Evolutionary conservation across 2,113 vertebrate species (phyloP), one percentile per base, ranked within the genome.

Genomic region (Bostrychus sinensis): DNA sequence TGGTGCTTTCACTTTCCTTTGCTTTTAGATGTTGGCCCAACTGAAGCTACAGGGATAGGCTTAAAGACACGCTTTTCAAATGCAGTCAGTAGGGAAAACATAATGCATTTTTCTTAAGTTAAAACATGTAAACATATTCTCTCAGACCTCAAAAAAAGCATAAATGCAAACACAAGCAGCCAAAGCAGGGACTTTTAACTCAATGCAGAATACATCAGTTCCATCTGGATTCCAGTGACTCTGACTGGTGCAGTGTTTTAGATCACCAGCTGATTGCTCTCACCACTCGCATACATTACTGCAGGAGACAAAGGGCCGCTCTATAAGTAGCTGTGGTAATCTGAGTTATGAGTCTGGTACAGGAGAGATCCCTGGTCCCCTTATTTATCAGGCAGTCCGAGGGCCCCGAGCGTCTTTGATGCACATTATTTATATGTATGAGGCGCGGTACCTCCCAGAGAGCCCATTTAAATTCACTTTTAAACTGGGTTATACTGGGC

Each of bases 401-500:
- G 32, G 30, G 45, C 16, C 46, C 48, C 10, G 1, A 26, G 48
- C 43, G 45, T 61, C 70, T 65, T 37, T 67, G 68, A 67, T 62
- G 71, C 67, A 71, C 32, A 68, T 72, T 54, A 75, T 80, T 63
- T 78, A 45, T 73, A 71, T 72, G 69, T 65, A 63, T 65, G 71
- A 70, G 60, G 50, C 82, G 62, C 66, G 77, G 57, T 57, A 62
- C 70, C 78, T 78, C 70, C 77, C 67, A 48, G 68, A 66, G 65
- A 72, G 60, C 37, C 43, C 19, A 46, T 66, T 73, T 22, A 67
- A 42, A 73, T 66, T 62, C 64, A 19, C 11, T n/a, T 46, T 70
- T 68, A 66, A 67, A 79, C 50, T 39, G 57, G 70, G 62, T 68
- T 74, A 45, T 55, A 56, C 41, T 30, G 16, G 17, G 74, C 57